Evolutionary conservation across 2,888 invertebrate genomes (phyloP).

Genomic region (Eurytoma californica): DNA sequence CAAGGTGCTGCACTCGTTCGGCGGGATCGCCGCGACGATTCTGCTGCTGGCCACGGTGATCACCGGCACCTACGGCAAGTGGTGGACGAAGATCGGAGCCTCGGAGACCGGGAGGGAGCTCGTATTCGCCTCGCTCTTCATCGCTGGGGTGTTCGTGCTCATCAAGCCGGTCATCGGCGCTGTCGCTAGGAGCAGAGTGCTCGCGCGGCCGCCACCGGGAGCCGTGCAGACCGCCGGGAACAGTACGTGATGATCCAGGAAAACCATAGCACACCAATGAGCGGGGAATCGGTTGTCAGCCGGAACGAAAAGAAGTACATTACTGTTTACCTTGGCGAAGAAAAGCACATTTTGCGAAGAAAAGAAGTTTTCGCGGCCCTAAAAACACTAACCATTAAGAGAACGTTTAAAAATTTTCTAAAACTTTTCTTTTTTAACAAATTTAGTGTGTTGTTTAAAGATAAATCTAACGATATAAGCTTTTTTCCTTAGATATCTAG

Average conservation of each 20-base stretch:
- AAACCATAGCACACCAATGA: too few species aligned
- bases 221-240: conserved; percentile 1
- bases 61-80: conserved; percentile 66
- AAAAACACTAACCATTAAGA: too few species aligned
- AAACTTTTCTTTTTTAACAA: too few species aligned
- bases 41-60: conserved; percentile 67
- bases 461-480: too few species aligned
- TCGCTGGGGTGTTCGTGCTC: conserved; percentile 66
- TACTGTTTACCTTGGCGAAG: too few species aligned
- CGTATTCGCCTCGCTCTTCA: conserved; percentile 64
- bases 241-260: conserved; percentile 10
- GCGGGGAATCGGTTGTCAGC: too few species aligned
- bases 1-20: conserved; percentile 68
- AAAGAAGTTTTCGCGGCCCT: too few species aligned
- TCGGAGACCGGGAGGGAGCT: conserved; percentile 63
- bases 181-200: conserved; percentile 64
- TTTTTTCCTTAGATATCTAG: too few species aligned
- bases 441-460: too few species aligned
- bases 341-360: too few species aligned
- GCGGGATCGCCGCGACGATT: conserved; percentile 65
- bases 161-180: conserved; percentile 68
- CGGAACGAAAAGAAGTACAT: too few species aligned
- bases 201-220: conserved; percentile 57
- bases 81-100: conserved; percentile 61
- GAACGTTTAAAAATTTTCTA: too few species aligned